Evolutionary conservation across 35 echinoderm and acorn worm genomes (phyloP).

Genomic region (Amphiura filiformis): DNA sequence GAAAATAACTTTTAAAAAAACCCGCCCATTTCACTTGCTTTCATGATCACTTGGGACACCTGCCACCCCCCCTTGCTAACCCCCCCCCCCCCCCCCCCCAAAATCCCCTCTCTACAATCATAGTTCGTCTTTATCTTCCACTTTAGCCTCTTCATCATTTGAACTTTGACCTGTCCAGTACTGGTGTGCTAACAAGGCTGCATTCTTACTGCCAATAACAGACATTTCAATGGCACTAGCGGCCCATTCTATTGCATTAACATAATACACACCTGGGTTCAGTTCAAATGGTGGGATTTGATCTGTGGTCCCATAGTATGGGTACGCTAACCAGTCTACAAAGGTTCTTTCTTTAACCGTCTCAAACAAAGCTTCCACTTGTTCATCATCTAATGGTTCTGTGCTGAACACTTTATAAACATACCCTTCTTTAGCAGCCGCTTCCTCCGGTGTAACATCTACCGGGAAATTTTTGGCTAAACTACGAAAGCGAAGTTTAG

Average conservation of each 20-base stretch:
- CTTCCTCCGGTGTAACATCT: slow-evolving; percentile 13
- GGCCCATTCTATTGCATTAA: slow-evolving; percentile 84
- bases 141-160: no score
- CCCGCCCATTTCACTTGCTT: no score
- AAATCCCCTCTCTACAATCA: no score
- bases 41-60: no score
- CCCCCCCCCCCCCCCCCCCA: no score
- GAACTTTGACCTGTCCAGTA: slow-evolving; percentile 38
- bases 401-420: slow-evolving; percentile 85
- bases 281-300: slow-evolving; percentile 60
- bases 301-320: slow-evolving; percentile 49
- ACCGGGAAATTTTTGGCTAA: slow-evolving; percentile 76
- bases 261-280: slow-evolving; percentile 51
- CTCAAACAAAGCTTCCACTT: slow-evolving; percentile 54
- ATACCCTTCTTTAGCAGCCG: background rate
- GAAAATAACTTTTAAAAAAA: no score
- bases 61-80: no score
- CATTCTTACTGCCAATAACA: slow-evolving; percentile 68
- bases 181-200: slow-evolving; percentile 59
- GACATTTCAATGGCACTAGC: slow-evolving; percentile 94
- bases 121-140: no score
- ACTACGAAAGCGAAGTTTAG: slow-evolving; percentile 49
- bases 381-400: slow-evolving; percentile 34
- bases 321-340: slow-evolving; percentile 68
- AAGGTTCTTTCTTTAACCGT: background rate